Conservation (phyloP, 2,888 invertebrate genomes). For the Pammene aurita region DNA sequence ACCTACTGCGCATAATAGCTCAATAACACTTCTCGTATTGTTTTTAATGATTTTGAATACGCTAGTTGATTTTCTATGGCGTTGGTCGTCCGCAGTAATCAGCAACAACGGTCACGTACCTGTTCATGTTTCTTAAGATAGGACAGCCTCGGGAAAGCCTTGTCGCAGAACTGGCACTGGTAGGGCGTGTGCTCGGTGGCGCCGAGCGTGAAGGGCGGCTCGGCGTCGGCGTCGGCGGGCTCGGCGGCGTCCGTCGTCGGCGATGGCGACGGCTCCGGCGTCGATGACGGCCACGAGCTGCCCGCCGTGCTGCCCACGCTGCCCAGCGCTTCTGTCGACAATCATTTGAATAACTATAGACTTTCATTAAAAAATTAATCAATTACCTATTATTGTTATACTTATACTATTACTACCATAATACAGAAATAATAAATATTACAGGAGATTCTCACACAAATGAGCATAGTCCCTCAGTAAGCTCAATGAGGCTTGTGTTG, state of each 20-base stretch:
- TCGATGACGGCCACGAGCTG: conserved; percentile 87
- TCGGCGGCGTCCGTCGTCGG: conserved; percentile 86
- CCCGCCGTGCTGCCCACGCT: conserved; percentile 85
- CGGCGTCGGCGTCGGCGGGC: conserved; percentile 85
- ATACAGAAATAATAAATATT: too few species aligned
- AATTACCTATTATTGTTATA: neutral
- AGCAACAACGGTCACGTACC: conserved; percentile 77
- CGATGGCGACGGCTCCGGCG: conserved; percentile 84
- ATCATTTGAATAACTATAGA: conserved; percentile 14
- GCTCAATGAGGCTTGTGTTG: too few species aligned
- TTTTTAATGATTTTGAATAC: too few species aligned
- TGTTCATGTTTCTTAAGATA: conserved; percentile 96
- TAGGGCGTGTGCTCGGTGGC: conserved; percentile 91
- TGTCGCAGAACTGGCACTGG: conserved; percentile 96
- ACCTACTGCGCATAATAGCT: neutral
- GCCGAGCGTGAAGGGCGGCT: conserved; percentile 86
- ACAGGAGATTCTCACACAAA: too few species aligned
- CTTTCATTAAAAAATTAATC: neutral
- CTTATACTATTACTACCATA: too few species aligned
- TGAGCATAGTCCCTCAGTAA: too few species aligned
- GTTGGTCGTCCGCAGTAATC: too few species aligned
- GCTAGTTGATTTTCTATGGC: too few species aligned
- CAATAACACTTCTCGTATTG: neutral
- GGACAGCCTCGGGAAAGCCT: conserved; percentile 93
- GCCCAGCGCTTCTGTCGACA: conserved; percentile 84